A percentile compares a stretch with the other conserved stretches of the same genome.
These are phyloP conservation scores for Phortica magna DNA, from an alignment of 2,888 invertebrate species.

Conservation along the genomic window DNA sequence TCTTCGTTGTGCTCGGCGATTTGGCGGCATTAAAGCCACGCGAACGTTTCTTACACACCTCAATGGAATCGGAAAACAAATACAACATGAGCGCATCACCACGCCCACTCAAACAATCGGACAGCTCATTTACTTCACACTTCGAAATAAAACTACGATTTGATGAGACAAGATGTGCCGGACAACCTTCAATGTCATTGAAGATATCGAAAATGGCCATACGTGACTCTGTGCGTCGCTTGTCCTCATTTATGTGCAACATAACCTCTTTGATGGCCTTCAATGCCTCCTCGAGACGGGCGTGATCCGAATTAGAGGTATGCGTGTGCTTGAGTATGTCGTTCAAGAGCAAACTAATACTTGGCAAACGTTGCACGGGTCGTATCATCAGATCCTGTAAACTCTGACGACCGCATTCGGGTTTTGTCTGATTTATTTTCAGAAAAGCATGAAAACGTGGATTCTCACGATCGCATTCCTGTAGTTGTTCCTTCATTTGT, in stretches of 20 bases:
- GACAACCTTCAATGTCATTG: conserved; percentile 98
- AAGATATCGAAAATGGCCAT: conserved; percentile 98
- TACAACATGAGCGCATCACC: conserved; percentile 93
- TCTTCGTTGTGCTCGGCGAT: conserved; percentile 87
- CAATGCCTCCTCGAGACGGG: conserved; percentile 89
- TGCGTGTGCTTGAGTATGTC: conserved; percentile 96
- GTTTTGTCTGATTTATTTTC: conserved; percentile 95
- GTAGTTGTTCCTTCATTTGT: conserved; percentile 95
- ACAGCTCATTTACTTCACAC: conserved; percentile 92
- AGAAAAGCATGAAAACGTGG: conserved; percentile 99
- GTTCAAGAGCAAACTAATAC: conserved; percentile 94
- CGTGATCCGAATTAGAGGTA: conserved; percentile 92
- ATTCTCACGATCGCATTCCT: conserved; percentile 93
- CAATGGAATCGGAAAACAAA: conserved; percentile 95
- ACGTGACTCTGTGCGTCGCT: conserved; percentile 96
- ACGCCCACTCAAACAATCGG: conserved; percentile 89
- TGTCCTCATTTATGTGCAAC: conserved; percentile 98
- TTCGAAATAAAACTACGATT: conserved; percentile 93
- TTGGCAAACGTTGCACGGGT: conserved; percentile 98
- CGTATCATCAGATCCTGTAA: conserved; percentile 97
- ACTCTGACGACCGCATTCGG: conserved; percentile 97
- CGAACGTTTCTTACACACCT: conserved; percentile 92
- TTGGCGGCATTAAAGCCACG: conserved; percentile 85
- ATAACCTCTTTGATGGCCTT: conserved; percentile 94
- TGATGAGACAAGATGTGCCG: conserved; percentile 94